Percentiles rank a stretch among this genome's conserved stretches.
Conservation (phyloP, 37 sponge, comb jelly and placozoan genomes). For the Diacarnus erythraeanus region DNA sequence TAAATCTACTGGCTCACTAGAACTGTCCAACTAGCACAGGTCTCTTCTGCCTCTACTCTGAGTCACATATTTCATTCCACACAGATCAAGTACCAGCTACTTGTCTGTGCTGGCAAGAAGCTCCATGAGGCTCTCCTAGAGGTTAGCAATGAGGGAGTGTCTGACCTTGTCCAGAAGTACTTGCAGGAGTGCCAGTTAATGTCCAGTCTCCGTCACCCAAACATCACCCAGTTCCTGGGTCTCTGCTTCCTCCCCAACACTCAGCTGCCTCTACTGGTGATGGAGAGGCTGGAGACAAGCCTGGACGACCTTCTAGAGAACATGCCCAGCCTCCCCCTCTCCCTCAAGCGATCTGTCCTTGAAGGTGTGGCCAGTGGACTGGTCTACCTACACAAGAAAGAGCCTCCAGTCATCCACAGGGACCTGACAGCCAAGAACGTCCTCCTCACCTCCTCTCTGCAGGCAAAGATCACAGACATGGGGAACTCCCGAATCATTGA, state of each 20-base stretch:
- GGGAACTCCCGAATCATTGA: neutral
- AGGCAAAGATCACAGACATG: neutral
- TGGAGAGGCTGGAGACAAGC: neutral
- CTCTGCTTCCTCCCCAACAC: neutral
- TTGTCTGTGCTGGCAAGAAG: neutral
- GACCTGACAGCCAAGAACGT: neutral
- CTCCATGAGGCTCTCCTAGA: neutral
- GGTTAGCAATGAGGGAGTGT: neutral
- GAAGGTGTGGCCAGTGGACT: neutral
- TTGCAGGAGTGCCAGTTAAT: neutral
- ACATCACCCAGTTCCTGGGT: neutral
- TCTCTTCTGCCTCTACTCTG: no score
- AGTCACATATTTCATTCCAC: no score
- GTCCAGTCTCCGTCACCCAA: neutral
- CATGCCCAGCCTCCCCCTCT: neutral
- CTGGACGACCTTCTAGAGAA: neutral
- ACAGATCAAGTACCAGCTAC: neutral
- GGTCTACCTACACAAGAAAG: neutral
- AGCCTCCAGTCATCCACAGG: neutral
- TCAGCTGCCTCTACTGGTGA: neutral
- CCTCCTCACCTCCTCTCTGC: constrained; percentile 10
- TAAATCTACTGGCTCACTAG: neutral
- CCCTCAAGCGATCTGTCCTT: neutral
- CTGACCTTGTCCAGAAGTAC: neutral
- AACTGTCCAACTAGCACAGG: neutral